Conservation (phyloP, 2,888 invertebrate species). For the Sepiola atlantica region DNA sequence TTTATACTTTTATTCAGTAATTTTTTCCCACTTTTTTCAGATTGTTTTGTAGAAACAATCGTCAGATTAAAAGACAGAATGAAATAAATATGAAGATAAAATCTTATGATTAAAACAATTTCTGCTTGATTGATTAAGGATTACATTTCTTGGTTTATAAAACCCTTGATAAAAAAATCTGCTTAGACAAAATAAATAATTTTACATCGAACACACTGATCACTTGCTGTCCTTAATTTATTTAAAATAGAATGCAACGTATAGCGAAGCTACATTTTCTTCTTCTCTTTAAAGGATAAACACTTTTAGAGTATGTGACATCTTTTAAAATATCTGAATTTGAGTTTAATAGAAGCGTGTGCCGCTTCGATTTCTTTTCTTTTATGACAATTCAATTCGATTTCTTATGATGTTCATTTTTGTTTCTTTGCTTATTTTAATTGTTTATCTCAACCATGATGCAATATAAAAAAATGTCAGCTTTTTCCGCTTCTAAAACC, state of each 20-base stretch:
- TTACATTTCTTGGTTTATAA: background rate
- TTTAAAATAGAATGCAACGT: background rate
- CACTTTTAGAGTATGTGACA: background rate
- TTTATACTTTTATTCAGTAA: too few relatives aligned
- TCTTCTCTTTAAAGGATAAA: background rate
- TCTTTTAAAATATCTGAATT: background rate
- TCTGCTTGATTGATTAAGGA: background rate
- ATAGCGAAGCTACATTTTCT: background rate
- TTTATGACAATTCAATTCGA: background rate
- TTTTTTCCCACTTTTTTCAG: too few relatives aligned
- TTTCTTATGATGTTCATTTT: background rate
- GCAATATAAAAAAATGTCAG: background rate
- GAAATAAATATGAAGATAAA: too few relatives aligned
- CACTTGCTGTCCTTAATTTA: background rate
- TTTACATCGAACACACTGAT: background rate
- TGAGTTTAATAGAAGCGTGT: background rate
- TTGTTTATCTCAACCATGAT: background rate
- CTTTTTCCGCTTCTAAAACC: background rate
- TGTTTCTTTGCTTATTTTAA: background rate
- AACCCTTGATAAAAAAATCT: background rate
- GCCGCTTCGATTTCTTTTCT: background rate
- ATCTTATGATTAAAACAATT: too few relatives aligned
- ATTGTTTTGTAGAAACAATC: too few relatives aligned
- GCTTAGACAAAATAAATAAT: background rate
- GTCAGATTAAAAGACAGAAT: too few relatives aligned